Conservation (phyloP, 2,888 invertebrate genomes). For the Tolmerus cingulatus region DNA sequence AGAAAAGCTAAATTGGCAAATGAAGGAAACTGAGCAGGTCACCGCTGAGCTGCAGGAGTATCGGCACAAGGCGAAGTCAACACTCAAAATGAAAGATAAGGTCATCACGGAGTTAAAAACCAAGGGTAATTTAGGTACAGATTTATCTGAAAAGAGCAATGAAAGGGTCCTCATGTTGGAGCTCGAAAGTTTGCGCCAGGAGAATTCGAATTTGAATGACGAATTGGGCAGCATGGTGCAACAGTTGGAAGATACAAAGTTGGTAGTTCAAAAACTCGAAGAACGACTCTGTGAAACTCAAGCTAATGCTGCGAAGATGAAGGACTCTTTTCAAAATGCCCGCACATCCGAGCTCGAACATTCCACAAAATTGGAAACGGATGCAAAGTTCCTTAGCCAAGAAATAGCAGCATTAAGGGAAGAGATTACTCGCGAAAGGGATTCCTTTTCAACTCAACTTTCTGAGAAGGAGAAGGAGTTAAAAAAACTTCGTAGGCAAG, state of each 20-base stretch:
- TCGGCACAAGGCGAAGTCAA: slow-evolving; percentile 79
- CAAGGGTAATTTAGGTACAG: slow-evolving; percentile 42
- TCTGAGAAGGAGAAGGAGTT: slow-evolving; percentile 66
- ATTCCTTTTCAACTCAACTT: slow-evolving; percentile 54
- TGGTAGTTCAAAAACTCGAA: slow-evolving; percentile 43
- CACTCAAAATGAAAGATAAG: slow-evolving; percentile 79
- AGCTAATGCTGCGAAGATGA: background rate
- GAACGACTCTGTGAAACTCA: slow-evolving; percentile 35
- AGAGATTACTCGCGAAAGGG: slow-evolving; percentile 59
- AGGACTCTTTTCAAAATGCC: slow-evolving; percentile 51
- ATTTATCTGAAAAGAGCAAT: slow-evolving; percentile 53
- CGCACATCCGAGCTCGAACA: slow-evolving; percentile 64
- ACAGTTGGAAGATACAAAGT: slow-evolving; percentile 51
- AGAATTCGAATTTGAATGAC: slow-evolving; percentile 54
- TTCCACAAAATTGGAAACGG: slow-evolving; percentile 60
- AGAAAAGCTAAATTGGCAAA: slow-evolving; percentile 65
- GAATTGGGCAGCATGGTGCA: slow-evolving; percentile 53
- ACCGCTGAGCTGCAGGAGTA: slow-evolving; percentile 75
- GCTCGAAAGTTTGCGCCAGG: slow-evolving; percentile 67
- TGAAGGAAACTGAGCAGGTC: slow-evolving; percentile 63
- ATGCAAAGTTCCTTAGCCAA: slow-evolving; percentile 59
- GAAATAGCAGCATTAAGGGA: slow-evolving; percentile 62
- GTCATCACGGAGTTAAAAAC: slow-evolving; percentile 70
- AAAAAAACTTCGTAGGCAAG: slow-evolving; percentile 66
- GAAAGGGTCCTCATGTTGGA: slow-evolving; percentile 66